Evolutionary conservation across 92 coral and sea anemone species (phyloP).

Genomic region (Paragorgia papillata): DNA sequence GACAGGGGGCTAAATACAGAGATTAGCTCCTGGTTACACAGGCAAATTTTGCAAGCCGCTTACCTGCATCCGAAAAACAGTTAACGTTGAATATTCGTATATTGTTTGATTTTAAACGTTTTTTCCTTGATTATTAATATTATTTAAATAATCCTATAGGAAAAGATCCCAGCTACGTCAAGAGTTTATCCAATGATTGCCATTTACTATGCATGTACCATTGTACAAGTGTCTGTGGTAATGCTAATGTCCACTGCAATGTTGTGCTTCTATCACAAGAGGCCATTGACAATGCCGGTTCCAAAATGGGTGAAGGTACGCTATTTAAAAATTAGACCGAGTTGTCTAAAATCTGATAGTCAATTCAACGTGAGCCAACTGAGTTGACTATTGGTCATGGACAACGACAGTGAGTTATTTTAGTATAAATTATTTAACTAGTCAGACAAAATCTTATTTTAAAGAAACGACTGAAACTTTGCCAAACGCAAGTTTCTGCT

Average conservation of each 20-base stretch:
- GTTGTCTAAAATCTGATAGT: neutral
- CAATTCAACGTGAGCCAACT: too few relatives aligned
- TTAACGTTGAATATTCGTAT: too few relatives aligned
- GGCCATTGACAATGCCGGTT: conserved; percentile 68
- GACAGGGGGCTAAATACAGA: too few relatives aligned
- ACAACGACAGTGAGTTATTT: too few relatives aligned
- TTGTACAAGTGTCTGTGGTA: conserved; percentile 88
- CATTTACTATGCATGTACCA: conserved; percentile 88
- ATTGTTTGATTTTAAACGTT: neutral
- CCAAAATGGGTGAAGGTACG: conserved; percentile 88
- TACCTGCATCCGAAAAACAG: too few relatives aligned
- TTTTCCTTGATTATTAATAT: neutral
- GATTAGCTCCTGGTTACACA: too few relatives aligned
- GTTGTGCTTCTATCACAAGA: conserved; percentile 86
- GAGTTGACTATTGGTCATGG: too few relatives aligned
- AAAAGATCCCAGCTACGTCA: conserved; percentile 87
- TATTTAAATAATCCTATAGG: conserved; percentile 54
- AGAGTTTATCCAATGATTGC: conserved; percentile 85
- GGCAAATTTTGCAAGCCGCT: too few relatives aligned
- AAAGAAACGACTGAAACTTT: too few relatives aligned
- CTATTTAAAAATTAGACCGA: neutral
- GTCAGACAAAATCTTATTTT: too few relatives aligned
- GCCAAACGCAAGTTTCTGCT: too few relatives aligned
- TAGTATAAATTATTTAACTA: too few relatives aligned
- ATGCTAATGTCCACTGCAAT: conserved; percentile 90